Evolutionary conservation across 2,113 vertebrate species (phyloP), one percentile per base, ranked within the genome.

Genomic region (Carassius carassius): DNA sequence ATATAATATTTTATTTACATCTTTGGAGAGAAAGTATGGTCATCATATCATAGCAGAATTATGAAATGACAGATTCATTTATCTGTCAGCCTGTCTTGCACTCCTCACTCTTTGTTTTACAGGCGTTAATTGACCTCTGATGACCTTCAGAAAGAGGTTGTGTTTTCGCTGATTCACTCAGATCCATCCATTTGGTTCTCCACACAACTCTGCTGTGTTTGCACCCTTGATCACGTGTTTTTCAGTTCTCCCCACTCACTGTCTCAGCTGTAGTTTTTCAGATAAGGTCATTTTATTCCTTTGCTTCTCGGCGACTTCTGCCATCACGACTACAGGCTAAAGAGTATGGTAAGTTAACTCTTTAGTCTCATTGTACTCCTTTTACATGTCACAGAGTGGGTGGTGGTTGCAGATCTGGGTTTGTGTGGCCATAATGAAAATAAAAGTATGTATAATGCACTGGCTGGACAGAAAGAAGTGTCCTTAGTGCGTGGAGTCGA

Each of bases 401-500:
- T 62, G 41, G 76, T 47, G 56, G 76, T 60, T 77, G 81, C 35
- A 35, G 51, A 65, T 82, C 49, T 79, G n/a, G 19, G 63, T n/a
- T 78, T 67, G 67, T 63, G 16, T 85, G 84, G 85, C 86, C 87
- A 88, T 75, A 87, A 91, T 85, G 77, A 86, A 86, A 85, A 76
- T 87, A 91, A 91, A 89, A 83, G 87, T 90, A 29, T 29, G 29
- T 29, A 29, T 29, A 88, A 92, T 92, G 90, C 88, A 90, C 87
- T 86, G 84, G 84, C 77, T 69, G 77, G 81, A 70, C 44, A 54
- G 86, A 5, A 87, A 90, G 86, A 87, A 89, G 86, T 87, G 86
- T 89, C 92, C 86, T 90, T 83, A 88, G 88, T 87, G 84, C 89
- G 88, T 81, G 82, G 87, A 90, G 91, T 93, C 92, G 92, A 92